phyloP scores from a whole-genome alignment of 2,797 vertebrate species.

The Paramormyrops hopkinsi region DNA sequence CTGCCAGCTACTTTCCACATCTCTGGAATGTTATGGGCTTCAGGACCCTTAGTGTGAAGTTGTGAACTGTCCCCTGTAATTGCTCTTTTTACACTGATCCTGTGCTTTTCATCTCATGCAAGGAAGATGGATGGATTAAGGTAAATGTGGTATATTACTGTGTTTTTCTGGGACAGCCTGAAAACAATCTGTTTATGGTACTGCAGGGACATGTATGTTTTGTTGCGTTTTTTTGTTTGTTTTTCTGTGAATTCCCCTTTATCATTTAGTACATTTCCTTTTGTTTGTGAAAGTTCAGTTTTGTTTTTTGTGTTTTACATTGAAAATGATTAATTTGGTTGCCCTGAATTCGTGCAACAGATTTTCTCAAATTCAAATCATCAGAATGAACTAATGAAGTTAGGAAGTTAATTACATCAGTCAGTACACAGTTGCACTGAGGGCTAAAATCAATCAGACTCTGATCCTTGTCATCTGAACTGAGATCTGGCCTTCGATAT shows the following conservation, averaged over 20 bases:
- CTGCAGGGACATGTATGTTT: not conserved
- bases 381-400: not conserved
- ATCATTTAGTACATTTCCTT: not conserved
- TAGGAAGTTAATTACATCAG: not conserved
- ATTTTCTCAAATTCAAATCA: not conserved
- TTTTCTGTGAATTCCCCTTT: not conserved
- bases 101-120: not conserved
- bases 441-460: not conserved
- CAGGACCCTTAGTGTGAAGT: not conserved
- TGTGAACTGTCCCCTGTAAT: not conserved
- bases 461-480: not conserved
- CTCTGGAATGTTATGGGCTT: not conserved
- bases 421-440: not conserved
- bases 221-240: not conserved
- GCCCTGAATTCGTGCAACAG: not conserved
- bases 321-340: not conserved
- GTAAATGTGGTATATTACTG: not conserved
- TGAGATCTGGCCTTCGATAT: not conserved
- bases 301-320: not conserved
- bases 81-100: not conserved
- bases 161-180: not conserved
- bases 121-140: not conserved
- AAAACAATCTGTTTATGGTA: slow-evolving; percentile 3
- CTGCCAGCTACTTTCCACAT: not conserved
- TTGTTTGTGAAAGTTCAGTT: not conserved